Evolutionary conservation across 2,888 invertebrate species (phyloP), one percentile per base, ranked within the genome.

Genomic region (Thysanoteuthis rhombus): DNA sequence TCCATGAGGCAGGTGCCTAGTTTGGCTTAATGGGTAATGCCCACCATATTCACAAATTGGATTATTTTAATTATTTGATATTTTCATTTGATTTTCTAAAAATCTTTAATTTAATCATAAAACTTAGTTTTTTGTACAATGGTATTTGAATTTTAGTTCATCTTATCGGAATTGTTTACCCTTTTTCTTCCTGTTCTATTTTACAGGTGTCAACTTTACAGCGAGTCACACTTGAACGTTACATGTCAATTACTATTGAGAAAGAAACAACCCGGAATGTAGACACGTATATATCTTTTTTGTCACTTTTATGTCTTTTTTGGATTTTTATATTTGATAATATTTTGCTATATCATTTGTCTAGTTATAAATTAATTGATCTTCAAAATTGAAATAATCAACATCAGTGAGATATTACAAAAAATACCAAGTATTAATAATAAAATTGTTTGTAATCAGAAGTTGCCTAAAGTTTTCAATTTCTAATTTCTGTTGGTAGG

Each of bases 161-260:
- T 75, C 8, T 39, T 28, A 39, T 39, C 28, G 25, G 12, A 90
- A 39, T 90, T 42, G 10, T 42, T 90, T 90, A 25, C 40, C 39
- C 90, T 8, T 42, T 8, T 19, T 28, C 6, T 39, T 28, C 39
- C 38, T 36, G 5, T 36, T 89, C 89, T 90, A 39, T 32, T 6
- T 90, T 40, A 3, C 12, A 92, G 92, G 92, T 92, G n/a, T 92
- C 92, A n/a, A 92, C 40, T 16, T 40, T 92, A 92, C 92, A 92
- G 40, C 92, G 45, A n/a, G 92, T 40, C 12, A 92, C 92, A 28
- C 40, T 92, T 12, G 92, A 92, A 42, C 39, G 45, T n/a, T n/a
- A n/a, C 4, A n/a, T 45, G 40, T 92, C 40, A 22, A 16, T 92
- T n/a, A 32, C n/a, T 22, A 32, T 6, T 45, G 42, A 45, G 28